phyloP scores from a whole-genome alignment of 2,888 invertebrate genomes.

The Biston stratarius region DNA sequence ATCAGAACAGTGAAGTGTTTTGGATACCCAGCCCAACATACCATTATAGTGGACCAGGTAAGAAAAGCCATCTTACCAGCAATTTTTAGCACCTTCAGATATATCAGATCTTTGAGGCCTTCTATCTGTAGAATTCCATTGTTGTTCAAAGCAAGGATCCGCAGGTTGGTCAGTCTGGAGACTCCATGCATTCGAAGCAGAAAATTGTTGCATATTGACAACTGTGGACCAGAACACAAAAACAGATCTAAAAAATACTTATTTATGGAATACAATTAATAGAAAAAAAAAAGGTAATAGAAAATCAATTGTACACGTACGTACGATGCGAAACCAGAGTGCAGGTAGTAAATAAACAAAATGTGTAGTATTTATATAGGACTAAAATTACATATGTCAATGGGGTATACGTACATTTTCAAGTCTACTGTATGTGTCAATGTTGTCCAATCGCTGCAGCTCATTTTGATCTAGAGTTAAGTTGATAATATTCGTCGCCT shows the following conservation, averaged over 20 bases:
- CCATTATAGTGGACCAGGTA: too few species aligned
- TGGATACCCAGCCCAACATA: too few species aligned
- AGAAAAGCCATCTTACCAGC: constrained; percentile 63
- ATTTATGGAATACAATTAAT: too few species aligned
- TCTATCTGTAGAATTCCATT: constrained; percentile 96
- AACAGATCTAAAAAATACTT: background rate
- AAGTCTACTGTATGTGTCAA: constrained; percentile 92
- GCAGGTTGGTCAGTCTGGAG: constrained; percentile 91
- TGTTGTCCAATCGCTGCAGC: constrained; percentile 94
- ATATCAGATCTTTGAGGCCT: constrained; percentile 93
- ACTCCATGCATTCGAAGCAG: constrained; percentile 95
- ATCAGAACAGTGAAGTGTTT: too few species aligned
- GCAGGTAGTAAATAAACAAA: background rate
- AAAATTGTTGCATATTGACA: constrained; percentile 93
- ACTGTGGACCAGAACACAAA: constrained; percentile 14
- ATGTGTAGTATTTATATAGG: too few species aligned
- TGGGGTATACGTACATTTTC: constrained; percentile 71
- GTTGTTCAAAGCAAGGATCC: constrained; percentile 93
- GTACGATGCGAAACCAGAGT: too few species aligned
- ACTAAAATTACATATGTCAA: background rate
- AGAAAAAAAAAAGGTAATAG: background rate
- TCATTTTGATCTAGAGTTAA: constrained; percentile 95
- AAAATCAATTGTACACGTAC: background rate
- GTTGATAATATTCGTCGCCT: constrained; percentile 89
- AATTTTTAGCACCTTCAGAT: constrained; percentile 93